Percentiles rank a stretch among this genome's conserved stretches.
Evolutionary conservation across 1,140 invertebrate species (phyloP).

Genomic region (Drosophila sucinea): DNA sequence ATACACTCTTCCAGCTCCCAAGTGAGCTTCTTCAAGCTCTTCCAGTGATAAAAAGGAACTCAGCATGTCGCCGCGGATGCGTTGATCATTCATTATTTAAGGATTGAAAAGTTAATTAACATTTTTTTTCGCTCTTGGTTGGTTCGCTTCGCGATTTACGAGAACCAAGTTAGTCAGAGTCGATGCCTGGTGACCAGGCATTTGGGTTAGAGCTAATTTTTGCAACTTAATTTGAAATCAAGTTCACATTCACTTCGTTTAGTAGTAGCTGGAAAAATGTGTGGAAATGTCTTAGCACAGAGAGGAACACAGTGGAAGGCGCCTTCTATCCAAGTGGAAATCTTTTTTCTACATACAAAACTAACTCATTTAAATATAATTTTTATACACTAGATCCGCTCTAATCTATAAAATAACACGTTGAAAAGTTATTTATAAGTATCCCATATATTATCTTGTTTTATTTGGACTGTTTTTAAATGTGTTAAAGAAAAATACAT

Average conservation of each 20-base stretch:
- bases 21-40: constrained; percentile 12
- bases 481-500: too few relatives aligned
- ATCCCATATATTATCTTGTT: too few relatives aligned
- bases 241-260: constrained; percentile 21
- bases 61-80: constrained; percentile 82
- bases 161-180: constrained; percentile 50
- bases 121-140: constrained; percentile 73
- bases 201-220: constrained; percentile 50
- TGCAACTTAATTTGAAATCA: constrained; percentile 45
- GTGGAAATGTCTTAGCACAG: constrained; percentile 45
- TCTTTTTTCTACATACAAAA: too few relatives aligned
- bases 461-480: too few relatives aligned
- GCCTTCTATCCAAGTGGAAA: too few relatives aligned
- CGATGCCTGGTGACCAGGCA: constrained; percentile 36
- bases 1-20: constrained; percentile 42
- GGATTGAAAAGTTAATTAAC: constrained; percentile 83
- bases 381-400: too few relatives aligned
- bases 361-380: too few relatives aligned
- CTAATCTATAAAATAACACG: too few relatives aligned
- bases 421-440: too few relatives aligned
- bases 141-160: constrained; percentile 60
- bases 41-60: constrained; percentile 83
- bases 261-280: constrained; percentile 52
- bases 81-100: constrained; percentile 83
- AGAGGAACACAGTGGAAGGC: background rate